phyloP scores from a whole-genome alignment of 2,113 vertebrate genomes.

The Bos javanicus region DNA sequence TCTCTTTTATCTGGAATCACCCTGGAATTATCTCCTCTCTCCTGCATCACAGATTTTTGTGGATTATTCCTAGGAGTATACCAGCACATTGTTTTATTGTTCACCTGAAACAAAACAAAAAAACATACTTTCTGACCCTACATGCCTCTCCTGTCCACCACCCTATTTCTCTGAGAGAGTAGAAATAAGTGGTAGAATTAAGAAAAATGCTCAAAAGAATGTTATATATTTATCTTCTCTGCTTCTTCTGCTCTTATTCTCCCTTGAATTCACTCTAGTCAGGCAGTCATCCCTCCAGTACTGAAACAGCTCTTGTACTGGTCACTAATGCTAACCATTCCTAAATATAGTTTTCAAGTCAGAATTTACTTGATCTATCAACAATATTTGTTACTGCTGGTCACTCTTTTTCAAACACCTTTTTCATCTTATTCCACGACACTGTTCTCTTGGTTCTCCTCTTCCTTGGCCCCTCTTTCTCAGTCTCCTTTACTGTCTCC shows the following conservation, averaged over 20 bases:
- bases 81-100: not conserved
- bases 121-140: not conserved
- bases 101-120: not conserved
- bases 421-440: not conserved
- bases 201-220: conserved; percentile 17
- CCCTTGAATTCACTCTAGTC: not conserved
- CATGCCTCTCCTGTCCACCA: not conserved
- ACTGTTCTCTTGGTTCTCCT: not conserved
- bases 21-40: not conserved
- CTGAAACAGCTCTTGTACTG: not conserved
- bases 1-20: not conserved
- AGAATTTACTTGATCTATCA: not conserved
- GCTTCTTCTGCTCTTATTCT: not conserved
- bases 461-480: not conserved
- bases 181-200: not conserved
- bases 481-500: not conserved
- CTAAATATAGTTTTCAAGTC: not conserved
- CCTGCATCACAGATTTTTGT: not conserved
- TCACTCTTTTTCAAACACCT: not conserved
- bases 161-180: not conserved
- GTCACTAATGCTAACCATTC: not conserved
- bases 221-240: not conserved
- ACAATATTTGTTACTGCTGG: not conserved
- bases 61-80: not conserved
- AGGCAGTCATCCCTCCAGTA: not conserved